Evolutionary conservation across 2,888 invertebrate genomes (phyloP), one percentile per base, ranked within the genome.

Genomic region (Tiliacea citrago): DNA sequence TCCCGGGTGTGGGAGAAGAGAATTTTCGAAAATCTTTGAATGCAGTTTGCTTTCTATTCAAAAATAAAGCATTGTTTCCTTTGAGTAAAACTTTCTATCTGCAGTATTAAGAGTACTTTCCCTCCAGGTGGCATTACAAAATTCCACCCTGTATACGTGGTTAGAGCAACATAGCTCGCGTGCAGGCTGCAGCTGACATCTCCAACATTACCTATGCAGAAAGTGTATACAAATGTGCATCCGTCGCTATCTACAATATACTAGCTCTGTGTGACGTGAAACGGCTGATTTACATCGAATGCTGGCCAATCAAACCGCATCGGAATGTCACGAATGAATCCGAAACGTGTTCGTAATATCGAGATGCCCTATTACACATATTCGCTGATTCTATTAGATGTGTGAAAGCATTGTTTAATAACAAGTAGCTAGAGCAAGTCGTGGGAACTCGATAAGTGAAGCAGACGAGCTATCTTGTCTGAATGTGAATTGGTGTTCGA

Each of bases 361-460:
- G 53, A 71, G 88, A 68, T 51, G 77, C 71, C 82, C 75, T 68
- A 78, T 77, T 73, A 76, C 75, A 75, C 75, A 76, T 67, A 78
- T 87, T 82, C 70, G 77, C 85, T 73, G 82, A 60, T 77, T 77
- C 70, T 82, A 77, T 82, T 77, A 83, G 76, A 63, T 74, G 82
- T 83, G 87, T 88, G 87, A 86, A 88, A 83, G 81, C 71, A 79
- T 84, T 83, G 83, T 86, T 82, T 67, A 61, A 78, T 76, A 79
- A 87, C 82, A 87, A 88, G 60, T 74, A 58, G 84, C 73, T 77
- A 67, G 77, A 70, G 55, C 69, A 13, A 63, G 76, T 61, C 83
- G 88, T 87, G 87, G 78, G 88, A 87, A 87, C 83, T 67, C 66
- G 81, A 84, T 86, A 79, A 88, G 79, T 76, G 68, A 82, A 74